phyloP scores from a whole-genome alignment of 1,140 invertebrate species.

The Drosophila kikkawai region DNA sequence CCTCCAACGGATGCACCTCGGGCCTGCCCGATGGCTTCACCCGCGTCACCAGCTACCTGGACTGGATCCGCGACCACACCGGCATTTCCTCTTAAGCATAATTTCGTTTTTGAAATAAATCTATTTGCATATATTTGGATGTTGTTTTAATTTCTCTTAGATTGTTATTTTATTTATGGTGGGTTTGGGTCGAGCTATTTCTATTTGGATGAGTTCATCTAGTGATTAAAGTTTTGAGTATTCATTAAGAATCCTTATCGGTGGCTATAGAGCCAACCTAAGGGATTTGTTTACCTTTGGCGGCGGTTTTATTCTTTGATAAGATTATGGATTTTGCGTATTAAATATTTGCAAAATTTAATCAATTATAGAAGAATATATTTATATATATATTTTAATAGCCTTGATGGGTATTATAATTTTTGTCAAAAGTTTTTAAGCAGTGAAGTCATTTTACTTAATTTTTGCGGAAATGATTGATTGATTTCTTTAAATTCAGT shows the following conservation, averaged over 20 bases:
- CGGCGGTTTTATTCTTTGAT: not conserved
- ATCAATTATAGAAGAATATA: not conserved
- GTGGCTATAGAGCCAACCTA: not conserved
- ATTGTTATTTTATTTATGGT: rapidly evolving
- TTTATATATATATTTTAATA: not conserved
- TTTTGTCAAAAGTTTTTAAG: no score
- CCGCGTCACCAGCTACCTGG: constrained; percentile 85
- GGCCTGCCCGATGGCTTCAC: constrained; percentile 85
- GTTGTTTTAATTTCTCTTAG: not conserved
- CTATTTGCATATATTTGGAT: not conserved
- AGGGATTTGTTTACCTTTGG: constrained; percentile 16
- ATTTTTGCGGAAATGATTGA: no score
- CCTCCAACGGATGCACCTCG: constrained; percentile 35
- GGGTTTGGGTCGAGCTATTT: not conserved
- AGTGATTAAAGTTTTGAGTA: no score
- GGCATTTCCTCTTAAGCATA: constrained; percentile 48
- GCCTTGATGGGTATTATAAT: no score
- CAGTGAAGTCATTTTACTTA: no score
- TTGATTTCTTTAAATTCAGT: no score
- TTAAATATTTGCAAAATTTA: not conserved
- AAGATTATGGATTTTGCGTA: constrained; percentile 15
- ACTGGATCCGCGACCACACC: constrained; percentile 85
- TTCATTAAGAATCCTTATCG: not conserved
- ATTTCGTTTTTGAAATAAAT: not conserved
- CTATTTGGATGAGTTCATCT: no score